Conservation (phyloP, 2,113 vertebrate species). For the Penelope pileata region DNA sequence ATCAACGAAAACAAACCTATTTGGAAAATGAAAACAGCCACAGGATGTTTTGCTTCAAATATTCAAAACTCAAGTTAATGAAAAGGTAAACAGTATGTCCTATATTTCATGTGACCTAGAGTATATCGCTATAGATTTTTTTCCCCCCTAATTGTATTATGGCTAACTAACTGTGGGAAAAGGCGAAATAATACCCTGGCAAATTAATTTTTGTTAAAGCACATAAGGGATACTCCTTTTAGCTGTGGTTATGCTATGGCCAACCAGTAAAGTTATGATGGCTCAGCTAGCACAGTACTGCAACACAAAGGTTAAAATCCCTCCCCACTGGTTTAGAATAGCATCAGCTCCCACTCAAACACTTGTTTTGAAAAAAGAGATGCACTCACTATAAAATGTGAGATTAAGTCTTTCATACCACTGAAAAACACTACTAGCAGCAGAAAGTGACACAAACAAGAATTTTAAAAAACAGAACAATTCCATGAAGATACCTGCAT, state of each 20-base stretch:
- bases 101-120: constrained; percentile 7
- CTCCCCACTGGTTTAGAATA: neutral
- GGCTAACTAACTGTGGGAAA: neutral
- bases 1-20: constrained; percentile 59
- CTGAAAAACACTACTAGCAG: neutral
- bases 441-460: neutral
- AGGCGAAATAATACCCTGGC: neutral
- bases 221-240: neutral
- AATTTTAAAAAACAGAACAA: neutral
- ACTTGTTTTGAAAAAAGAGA: neutral
- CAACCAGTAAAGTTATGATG: neutral
- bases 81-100: constrained; percentile 44
- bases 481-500: neutral
- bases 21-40: constrained; percentile 45
- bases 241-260: neutral
- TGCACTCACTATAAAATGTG: neutral
- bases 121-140: neutral
- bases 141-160: neutral
- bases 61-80: constrained; percentile 43
- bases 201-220: neutral
- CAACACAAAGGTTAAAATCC: neutral
- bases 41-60: constrained; percentile 60
- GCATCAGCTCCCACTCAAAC: neutral
- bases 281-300: neutral
- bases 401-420: neutral